Percentiles rank a stretch among this genome's conserved stretches.
These are phyloP conservation scores for Erebia palarica DNA, from an alignment of 2,888 invertebrate genomes.

Conservation along the genomic window DNA sequence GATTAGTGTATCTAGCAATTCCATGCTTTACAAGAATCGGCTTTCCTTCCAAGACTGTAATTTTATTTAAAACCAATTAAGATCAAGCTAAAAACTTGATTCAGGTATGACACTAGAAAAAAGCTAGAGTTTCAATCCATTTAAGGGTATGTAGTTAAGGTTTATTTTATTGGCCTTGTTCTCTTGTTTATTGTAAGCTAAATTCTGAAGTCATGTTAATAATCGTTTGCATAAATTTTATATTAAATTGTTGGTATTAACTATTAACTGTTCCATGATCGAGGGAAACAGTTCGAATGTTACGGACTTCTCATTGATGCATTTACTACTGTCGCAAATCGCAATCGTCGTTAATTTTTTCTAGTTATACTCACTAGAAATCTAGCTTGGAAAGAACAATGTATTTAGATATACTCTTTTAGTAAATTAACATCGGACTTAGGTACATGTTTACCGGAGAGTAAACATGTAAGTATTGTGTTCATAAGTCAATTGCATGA, in stretches of 20 bases:
- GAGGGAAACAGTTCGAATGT: background rate
- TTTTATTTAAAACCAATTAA: conserved; percentile 32
- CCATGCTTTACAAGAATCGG: conserved; percentile 16
- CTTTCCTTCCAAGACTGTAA: conserved; percentile 19
- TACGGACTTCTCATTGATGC: background rate
- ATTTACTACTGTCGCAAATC: background rate
- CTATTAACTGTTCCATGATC: background rate
- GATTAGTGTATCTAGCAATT: conserved; percentile 10
- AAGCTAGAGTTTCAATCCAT: conserved; percentile 23
- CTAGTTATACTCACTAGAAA: background rate
- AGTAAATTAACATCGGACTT: no score
- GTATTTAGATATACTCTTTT: no score
- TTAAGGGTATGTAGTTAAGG: conserved; percentile 23
- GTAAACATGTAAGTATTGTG: no score
- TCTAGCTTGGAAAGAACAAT: no score
- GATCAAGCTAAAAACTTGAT: conserved; percentile 29
- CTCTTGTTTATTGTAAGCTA: conserved; percentile 14
- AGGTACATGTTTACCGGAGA: no score
- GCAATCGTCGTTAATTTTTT: background rate
- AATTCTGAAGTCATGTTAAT: conserved; percentile 26
- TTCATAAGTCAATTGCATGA: no score
- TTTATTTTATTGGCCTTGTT: conserved; percentile 26
- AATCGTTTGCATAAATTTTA: conserved; percentile 27
- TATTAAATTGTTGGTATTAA: conserved; percentile 14
- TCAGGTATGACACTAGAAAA: conserved; percentile 23